Evolutionary conservation across 2,113 vertebrate genomes (phyloP).

Genomic region (Ageneiosus marmoratus): DNA sequence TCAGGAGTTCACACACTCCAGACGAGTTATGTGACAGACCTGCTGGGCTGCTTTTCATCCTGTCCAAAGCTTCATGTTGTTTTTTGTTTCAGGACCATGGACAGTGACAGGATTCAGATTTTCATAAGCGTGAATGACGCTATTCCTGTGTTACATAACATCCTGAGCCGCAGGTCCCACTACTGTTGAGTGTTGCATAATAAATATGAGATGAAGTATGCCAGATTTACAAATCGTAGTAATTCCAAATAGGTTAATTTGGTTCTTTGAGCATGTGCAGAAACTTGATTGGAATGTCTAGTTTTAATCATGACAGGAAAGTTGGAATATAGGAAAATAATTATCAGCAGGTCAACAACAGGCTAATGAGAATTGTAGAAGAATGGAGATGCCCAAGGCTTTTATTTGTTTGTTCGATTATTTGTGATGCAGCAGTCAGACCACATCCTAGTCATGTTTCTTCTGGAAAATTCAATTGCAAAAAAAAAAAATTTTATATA

Average conservation of each 20-base stretch:
- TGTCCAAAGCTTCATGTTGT: neutral
- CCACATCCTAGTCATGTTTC: neutral
- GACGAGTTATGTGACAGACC: constrained; percentile 1
- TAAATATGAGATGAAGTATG: neutral
- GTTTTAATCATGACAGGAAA: neutral
- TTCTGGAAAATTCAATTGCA: neutral
- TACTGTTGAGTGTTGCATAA: neutral
- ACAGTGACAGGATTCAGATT: neutral
- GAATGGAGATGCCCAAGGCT: neutral
- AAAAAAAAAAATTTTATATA: no score
- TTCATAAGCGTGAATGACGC: no score
- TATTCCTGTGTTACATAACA: no score
- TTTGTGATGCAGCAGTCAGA: neutral
- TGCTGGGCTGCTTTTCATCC: neutral
- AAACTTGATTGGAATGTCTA: neutral
- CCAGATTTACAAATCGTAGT: neutral
- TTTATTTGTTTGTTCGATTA: neutral
- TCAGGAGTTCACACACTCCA: neutral
- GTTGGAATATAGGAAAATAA: neutral
- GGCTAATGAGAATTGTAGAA: neutral
- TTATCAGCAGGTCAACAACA: neutral
- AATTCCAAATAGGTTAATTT: neutral
- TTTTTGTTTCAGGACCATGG: constrained; percentile 22
- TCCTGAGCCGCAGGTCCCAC: no score
- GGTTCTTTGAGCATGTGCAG: neutral